These are phyloP conservation scores for Galleria mellonella DNA, from an alignment of 1,140 invertebrate species.

Conservation along the genomic window DNA sequence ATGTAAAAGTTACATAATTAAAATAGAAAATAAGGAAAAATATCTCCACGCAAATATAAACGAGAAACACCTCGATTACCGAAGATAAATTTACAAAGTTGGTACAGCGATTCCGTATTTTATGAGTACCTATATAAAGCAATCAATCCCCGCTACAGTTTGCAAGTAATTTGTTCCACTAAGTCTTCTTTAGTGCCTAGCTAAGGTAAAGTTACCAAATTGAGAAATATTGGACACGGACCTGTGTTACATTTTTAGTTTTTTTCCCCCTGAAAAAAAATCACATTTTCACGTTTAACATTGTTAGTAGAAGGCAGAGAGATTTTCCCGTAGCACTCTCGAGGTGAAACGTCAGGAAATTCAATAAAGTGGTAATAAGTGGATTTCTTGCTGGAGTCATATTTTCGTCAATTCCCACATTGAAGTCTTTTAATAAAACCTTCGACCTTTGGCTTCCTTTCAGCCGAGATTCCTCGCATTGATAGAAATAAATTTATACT, in stretches of 20 bases:
- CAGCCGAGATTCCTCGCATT: too few relatives aligned
- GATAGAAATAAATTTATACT: too few relatives aligned
- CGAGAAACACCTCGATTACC: too few relatives aligned
- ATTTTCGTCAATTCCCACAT: slow-evolving; percentile 32
- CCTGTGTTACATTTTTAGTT: too few relatives aligned
- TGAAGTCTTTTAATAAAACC: slow-evolving; percentile 31
- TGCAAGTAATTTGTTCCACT: not conserved
- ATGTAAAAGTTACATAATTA: too few relatives aligned
- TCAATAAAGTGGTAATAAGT: slow-evolving; percentile 54
- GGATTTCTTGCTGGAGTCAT: slow-evolving; percentile 36
- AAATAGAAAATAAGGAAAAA: too few relatives aligned
- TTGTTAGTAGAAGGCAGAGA: slow-evolving; percentile 21
- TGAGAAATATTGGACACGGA: too few relatives aligned
- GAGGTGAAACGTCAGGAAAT: slow-evolving; percentile 30
- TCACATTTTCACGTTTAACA: slow-evolving; percentile 7
- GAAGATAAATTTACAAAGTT: too few relatives aligned
- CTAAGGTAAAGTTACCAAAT: slow-evolving; percentile 10
- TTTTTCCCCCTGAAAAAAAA: too few relatives aligned
- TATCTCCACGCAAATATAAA: too few relatives aligned
- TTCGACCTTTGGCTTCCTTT: slow-evolving; percentile 8
- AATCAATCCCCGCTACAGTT: not conserved
- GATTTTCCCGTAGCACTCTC: slow-evolving; percentile 18
- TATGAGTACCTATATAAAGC: too few relatives aligned
- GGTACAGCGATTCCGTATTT: too few relatives aligned
- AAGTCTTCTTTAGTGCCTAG: slow-evolving; percentile 12